These are phyloP conservation scores for Psittacula echo DNA, from an alignment of 2,797 vertebrate genomes.

Conservation along the genomic window DNA sequence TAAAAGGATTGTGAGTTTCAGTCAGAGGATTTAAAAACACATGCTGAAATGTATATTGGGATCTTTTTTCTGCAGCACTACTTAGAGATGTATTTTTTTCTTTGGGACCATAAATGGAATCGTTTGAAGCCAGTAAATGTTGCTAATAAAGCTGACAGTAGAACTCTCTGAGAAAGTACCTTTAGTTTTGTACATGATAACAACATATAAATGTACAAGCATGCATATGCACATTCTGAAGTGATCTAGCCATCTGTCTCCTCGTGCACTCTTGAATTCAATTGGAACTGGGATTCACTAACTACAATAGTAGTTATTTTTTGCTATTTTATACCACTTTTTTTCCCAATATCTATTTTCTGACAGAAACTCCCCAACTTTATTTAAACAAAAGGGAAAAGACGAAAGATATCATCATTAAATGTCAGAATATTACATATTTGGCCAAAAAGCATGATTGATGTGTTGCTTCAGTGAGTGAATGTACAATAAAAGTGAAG, in stretches of 20 bases:
- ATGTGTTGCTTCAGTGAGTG: neutral
- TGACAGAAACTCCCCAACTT: neutral
- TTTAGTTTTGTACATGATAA: neutral
- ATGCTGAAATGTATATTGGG: constrained; percentile 19
- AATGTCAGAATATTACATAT: neutral
- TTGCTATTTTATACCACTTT: neutral
- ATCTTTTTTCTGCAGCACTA: constrained; percentile 15
- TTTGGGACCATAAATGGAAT: neutral
- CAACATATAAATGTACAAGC: neutral
- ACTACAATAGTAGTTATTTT: neutral
- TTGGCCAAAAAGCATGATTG: neutral
- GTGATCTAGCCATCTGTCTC: neutral
- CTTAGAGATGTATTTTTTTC: neutral
- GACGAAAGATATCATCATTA: neutral
- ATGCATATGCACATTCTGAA: neutral
- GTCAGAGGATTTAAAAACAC: constrained; percentile 66
- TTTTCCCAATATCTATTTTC: neutral
- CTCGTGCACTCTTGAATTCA: neutral
- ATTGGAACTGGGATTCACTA: neutral
- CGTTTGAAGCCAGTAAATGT: neutral
- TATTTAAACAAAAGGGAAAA: neutral
- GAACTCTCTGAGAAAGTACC: neutral
- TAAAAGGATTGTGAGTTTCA: constrained; percentile 67
- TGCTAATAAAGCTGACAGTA: neutral
- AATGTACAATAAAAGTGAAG: neutral